Conservation (phyloP, 2,797 vertebrate species). For the Urosaurus nigricauda region DNA sequence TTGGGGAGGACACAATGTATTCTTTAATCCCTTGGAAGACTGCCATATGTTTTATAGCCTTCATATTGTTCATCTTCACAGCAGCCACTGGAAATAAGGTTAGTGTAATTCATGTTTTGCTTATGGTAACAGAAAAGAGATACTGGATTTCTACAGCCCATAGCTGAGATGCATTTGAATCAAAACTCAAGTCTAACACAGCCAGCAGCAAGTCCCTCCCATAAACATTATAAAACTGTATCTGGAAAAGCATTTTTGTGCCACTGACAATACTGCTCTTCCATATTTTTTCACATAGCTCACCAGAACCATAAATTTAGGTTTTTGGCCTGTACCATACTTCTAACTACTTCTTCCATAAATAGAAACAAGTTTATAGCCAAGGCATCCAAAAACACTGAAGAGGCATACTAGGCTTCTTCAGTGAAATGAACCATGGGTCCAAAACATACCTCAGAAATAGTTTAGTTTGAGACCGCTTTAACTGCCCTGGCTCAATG, state of each 20-base stretch:
- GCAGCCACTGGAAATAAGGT: neutral
- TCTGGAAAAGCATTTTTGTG: neutral
- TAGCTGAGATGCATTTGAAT: neutral
- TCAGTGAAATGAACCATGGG: conserved; percentile 35
- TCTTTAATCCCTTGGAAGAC: conserved; percentile 6
- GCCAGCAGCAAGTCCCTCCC: neutral
- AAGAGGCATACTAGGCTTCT: neutral
- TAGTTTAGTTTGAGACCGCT: too few relatives aligned
- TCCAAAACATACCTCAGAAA: too few relatives aligned
- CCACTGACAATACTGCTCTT: neutral
- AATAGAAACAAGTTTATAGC: neutral
- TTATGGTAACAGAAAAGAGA: neutral
- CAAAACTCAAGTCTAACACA: neutral
- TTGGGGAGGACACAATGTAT: neutral
- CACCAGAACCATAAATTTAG: neutral
- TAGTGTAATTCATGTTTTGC: conserved; percentile 1
- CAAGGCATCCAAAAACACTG: neutral
- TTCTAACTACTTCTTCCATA: neutral
- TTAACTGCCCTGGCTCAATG: too few relatives aligned
- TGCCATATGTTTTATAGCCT: conserved; percentile 10
- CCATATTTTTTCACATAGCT: neutral
- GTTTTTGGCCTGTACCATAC: neutral
- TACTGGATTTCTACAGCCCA: neutral
- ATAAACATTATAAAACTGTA: neutral
- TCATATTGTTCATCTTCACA: conserved; percentile 23